phyloP scores from a whole-genome alignment of 2,113 vertebrate species.

The Sula dactylatra region DNA sequence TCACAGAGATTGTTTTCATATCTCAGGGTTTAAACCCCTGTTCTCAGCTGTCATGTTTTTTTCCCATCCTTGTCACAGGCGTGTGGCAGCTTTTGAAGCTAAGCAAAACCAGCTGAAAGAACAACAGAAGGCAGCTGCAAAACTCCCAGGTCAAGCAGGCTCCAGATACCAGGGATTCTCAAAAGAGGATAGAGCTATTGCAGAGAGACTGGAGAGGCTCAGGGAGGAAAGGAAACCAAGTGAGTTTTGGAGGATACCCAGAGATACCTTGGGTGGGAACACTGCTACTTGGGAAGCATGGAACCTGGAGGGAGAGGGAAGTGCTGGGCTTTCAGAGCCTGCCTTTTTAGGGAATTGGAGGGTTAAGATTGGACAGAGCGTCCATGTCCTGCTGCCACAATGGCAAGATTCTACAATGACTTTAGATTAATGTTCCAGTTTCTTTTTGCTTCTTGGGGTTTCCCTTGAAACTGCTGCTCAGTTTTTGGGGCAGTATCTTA shows the following conservation, averaged over 20 bases:
- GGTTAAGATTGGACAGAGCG: background rate
- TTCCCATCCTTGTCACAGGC: constrained; percentile 73
- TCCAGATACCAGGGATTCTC: constrained; percentile 72
- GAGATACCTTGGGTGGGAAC: background rate
- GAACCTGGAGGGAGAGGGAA: background rate
- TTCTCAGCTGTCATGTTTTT: background rate
- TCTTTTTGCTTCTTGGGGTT: background rate
- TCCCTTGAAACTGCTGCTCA: background rate
- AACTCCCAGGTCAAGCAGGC: background rate
- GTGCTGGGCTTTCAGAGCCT: background rate
- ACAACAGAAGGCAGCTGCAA: constrained; percentile 47
- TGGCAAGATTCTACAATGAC: background rate
- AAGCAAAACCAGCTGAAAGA: constrained; percentile 75
- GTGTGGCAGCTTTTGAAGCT: constrained; percentile 88
- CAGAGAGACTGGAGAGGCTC: constrained; percentile 88
- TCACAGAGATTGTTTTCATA: background rate
- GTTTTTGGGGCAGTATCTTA: background rate
- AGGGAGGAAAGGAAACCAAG: constrained; percentile 87
- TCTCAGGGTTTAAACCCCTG: background rate
- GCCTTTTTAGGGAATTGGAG: background rate
- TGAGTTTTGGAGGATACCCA: constrained; percentile 59
- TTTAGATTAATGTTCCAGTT: background rate
- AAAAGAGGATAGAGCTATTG: constrained; percentile 86
- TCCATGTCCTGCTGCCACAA: background rate
- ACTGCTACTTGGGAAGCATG: background rate